phyloP scores from a whole-genome alignment of 2,888 invertebrate species.

The Tromatobia lineatoria region DNA sequence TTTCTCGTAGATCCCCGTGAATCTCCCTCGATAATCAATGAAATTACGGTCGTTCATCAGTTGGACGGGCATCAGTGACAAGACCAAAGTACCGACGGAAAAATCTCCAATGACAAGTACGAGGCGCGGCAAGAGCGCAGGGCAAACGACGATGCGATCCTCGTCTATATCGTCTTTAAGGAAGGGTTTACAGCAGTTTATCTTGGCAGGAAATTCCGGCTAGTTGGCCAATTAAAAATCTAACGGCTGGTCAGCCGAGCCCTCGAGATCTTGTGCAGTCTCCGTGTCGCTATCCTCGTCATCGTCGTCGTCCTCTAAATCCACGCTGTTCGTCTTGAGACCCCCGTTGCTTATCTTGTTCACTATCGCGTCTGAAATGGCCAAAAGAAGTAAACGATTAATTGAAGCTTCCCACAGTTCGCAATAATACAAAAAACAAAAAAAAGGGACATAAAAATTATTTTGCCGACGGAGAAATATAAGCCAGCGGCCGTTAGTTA shows the following conservation, averaged over 20 bases:
- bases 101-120: conserved; percentile 79
- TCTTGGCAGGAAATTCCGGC: conserved; percentile 31
- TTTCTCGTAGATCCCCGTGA: no score
- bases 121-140: conserved; percentile 62
- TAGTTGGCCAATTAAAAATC: conserved; percentile 88
- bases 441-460: no score
- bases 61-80: conserved; percentile 31
- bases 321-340: conserved; percentile 85
- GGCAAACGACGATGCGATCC: conserved; percentile 53
- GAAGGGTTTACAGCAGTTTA: conserved; percentile 66
- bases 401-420: not conserved
- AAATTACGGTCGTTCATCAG: conserved; percentile 43
- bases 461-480: no score
- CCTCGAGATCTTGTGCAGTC: conserved; percentile 90
- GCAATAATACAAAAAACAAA: no score
- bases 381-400: conserved; percentile 24
- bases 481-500: no score
- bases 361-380: conserved; percentile 84
- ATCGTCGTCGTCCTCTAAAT: conserved; percentile 87
- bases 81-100: conserved; percentile 67
- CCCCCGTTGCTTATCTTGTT: conserved; percentile 85
- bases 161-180: conserved; percentile 56
- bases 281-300: conserved; percentile 92
- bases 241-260: conserved; percentile 92
- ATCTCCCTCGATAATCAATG: conserved; percentile 52